Evolutionary conservation across 2,888 invertebrate genomes (phyloP).

Genomic region (Belgica antarctica): DNA sequence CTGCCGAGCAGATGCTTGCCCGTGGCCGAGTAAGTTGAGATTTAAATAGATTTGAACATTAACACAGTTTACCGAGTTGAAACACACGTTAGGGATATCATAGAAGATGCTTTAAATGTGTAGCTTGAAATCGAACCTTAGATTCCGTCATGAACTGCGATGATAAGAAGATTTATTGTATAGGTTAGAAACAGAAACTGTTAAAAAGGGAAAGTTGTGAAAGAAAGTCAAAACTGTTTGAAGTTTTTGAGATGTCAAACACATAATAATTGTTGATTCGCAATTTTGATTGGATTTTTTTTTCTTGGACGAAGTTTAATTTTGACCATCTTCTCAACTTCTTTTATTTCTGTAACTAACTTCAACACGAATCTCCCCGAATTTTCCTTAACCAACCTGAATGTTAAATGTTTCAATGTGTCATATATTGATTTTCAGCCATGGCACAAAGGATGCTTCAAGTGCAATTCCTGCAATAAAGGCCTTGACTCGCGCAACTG

Average conservation of each 20-base stretch:
- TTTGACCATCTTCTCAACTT: slow-evolving; percentile 82
- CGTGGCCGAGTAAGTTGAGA: slow-evolving; percentile 81
- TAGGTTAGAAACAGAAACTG: slow-evolving; percentile 62
- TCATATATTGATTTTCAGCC: slow-evolving; percentile 61
- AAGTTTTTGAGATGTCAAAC: no score
- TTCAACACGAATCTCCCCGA: background rate
- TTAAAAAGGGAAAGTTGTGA: no score
- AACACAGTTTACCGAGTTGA: background rate
- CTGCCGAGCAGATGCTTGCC: slow-evolving; percentile 89
- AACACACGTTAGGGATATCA: slow-evolving; percentile 69
- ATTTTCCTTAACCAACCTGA: background rate
- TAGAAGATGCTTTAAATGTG: slow-evolving; percentile 86
- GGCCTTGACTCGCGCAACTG: slow-evolving; percentile 86
- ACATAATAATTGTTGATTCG: background rate
- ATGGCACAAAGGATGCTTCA: slow-evolving; percentile 93
- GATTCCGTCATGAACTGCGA: slow-evolving; percentile 89
- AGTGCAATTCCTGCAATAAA: slow-evolving; percentile 84
- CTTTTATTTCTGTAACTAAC: slow-evolving; percentile 57
- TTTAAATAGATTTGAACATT: slow-evolving; percentile 6
- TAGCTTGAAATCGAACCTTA: slow-evolving; percentile 77
- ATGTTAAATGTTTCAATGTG: slow-evolving; percentile 18
- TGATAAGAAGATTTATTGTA: slow-evolving; percentile 87
- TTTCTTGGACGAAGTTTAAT: slow-evolving; percentile 81
- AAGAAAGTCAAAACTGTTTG: no score
- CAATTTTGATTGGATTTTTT: no score